A percentile compares a stretch with the other conserved stretches of the same genome.
These are phyloP conservation scores for Eilema griseolum DNA, from an alignment of 2,888 invertebrate species.

Conservation along the genomic window DNA sequence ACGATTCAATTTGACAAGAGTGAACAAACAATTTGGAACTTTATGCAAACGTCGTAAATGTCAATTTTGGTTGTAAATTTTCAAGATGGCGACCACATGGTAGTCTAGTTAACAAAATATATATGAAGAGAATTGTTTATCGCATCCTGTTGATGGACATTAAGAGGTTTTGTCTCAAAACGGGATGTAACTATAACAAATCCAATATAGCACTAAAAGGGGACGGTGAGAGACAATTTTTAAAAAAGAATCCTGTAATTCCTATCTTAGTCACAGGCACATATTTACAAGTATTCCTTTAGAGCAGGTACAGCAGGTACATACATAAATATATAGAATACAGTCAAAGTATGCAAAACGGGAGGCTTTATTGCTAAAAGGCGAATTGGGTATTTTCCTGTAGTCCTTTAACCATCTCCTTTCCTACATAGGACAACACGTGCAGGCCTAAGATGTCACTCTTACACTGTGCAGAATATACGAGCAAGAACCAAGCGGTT, in stretches of 20 bases:
- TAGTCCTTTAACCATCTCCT: no score
- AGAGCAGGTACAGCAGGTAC: no score
- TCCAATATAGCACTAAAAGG: conserved; percentile 38
- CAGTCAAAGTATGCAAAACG: no score
- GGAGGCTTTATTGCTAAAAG: neutral
- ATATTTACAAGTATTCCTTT: no score
- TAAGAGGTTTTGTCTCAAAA: conserved; percentile 66
- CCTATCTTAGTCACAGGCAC: neutral
- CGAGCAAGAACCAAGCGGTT: no score
- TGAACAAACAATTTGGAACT: conserved; percentile 60
- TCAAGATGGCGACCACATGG: conserved; percentile 64
- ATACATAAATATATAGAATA: no score
- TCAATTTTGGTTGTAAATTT: conserved; percentile 52
- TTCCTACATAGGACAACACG: no score
- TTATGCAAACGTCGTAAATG: conserved; percentile 50
- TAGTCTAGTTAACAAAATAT: conserved; percentile 78
- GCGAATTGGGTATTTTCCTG: neutral
- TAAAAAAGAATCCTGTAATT: neutral
- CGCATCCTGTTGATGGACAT: conserved; percentile 74
- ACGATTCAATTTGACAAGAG: conserved; percentile 52
- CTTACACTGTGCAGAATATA: no score
- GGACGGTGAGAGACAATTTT: conserved; percentile 26
- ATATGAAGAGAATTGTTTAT: conserved; percentile 75
- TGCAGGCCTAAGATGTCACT: no score
- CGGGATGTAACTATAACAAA: conserved; percentile 51